phyloP scores from a whole-genome alignment of 2,888 invertebrate genomes.

The Tiliacea citrago region DNA sequence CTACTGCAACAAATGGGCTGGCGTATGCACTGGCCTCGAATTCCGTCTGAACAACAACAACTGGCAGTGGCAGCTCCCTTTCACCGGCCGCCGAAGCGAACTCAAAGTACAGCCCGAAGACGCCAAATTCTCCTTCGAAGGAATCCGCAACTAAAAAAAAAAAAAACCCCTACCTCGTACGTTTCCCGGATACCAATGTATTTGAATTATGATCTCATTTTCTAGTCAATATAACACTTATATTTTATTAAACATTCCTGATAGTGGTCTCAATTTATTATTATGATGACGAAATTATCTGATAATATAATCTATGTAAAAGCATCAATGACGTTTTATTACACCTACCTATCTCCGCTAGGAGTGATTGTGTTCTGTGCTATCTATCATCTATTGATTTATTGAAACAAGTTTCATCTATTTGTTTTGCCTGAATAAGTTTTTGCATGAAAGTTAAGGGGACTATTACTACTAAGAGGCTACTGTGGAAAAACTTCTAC shows the following conservation, averaged over 20 bases:
- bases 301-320: constrained; percentile 23
- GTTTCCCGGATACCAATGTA: constrained; percentile 3
- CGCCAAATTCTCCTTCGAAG: constrained; percentile 57
- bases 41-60: constrained; percentile 76
- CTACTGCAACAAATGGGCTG: constrained; percentile 78
- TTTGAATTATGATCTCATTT: constrained; percentile 39
- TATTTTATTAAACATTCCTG: constrained; percentile 45
- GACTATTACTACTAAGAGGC: background rate
- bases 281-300: constrained; percentile 30
- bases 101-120: constrained; percentile 50
- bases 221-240: constrained; percentile 48
- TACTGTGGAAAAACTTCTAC: background rate
- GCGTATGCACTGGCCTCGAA: constrained; percentile 79
- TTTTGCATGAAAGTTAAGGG: too few relatives aligned
- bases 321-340: constrained; percentile 27
- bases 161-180: background rate
- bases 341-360: too few relatives aligned
- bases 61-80: constrained; percentile 72
- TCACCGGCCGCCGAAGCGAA: constrained; percentile 66
- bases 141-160: constrained; percentile 35
- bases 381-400: background rate
- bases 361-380: too few relatives aligned
- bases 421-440: too few relatives aligned
- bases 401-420: background rate
- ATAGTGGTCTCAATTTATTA: constrained; percentile 43